These are phyloP conservation scores for Melipona bicolor DNA, from an alignment of 2,888 invertebrate species.

Conservation along the genomic window DNA sequence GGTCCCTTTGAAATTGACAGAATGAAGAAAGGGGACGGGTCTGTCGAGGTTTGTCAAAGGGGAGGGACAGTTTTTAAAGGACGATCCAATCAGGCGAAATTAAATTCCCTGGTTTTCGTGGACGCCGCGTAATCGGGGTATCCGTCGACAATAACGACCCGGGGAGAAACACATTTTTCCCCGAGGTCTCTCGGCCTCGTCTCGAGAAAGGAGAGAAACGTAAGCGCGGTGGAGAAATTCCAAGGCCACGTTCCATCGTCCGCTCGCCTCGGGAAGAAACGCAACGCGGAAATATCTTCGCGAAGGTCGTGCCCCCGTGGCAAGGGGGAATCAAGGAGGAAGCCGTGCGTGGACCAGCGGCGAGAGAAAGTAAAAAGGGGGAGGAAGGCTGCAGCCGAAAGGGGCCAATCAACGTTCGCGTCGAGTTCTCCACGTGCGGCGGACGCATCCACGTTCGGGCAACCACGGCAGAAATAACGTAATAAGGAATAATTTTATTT, in stretches of 20 bases:
- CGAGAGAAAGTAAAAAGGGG: constrained; percentile 50
- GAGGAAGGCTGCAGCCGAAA: constrained; percentile 53
- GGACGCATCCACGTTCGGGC: constrained; percentile 28
- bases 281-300: constrained; percentile 23
- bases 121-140: constrained; percentile 28
- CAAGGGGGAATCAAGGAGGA: neutral
- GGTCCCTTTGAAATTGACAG: neutral
- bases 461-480: constrained; percentile 73
- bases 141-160: constrained; percentile 31
- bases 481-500: constrained; percentile 79
- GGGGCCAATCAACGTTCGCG: constrained; percentile 69
- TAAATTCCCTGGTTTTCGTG: constrained; percentile 26
- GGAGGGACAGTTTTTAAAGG: constrained; percentile 3
- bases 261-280: neutral
- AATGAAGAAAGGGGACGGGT: no score
- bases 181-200: neutral
- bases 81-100: constrained; percentile 39
- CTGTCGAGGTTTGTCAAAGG: neutral
- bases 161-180: neutral
- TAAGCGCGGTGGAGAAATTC: constrained; percentile 20
- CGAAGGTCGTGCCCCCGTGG: neutral
- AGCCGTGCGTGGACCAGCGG: neutral
- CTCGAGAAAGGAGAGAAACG: neutral
- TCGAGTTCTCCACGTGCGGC: constrained; percentile 32
- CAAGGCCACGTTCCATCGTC: neutral